Conservation (phyloP, 2,888 invertebrate genomes). For the Mayetiola destructor region DNA sequence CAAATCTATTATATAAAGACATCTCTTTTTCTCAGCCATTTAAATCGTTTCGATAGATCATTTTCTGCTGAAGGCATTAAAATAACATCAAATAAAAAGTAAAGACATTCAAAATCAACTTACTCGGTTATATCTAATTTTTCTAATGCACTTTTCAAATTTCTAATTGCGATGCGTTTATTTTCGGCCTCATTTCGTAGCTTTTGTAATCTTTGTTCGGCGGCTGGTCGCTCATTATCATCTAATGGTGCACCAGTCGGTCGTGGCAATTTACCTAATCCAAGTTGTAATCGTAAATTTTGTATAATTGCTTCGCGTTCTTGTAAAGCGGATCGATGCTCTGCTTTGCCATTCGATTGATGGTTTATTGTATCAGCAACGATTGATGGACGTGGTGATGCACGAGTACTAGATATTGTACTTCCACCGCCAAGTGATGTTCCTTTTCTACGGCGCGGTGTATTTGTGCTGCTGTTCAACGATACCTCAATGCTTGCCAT, state of each 20-base stretch:
- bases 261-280: conserved; percentile 31
- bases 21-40: conserved; percentile 1
- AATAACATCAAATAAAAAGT: not conserved
- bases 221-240: conserved; percentile 39
- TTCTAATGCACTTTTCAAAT: conserved; percentile 63
- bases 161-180: conserved; percentile 63
- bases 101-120: conserved; percentile 36
- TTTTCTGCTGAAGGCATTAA: not conserved
- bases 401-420: conserved; percentile 18
- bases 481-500: conserved; percentile 79
- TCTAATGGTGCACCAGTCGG: conserved; percentile 37
- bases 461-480: conserved; percentile 42
- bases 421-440: conserved; percentile 24
- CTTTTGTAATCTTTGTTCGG: conserved; percentile 45
- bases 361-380: conserved; percentile 22
- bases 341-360: conserved; percentile 38
- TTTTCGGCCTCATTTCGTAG: conserved; percentile 58
- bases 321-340: conserved; percentile 51
- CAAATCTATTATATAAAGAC: too few relatives aligned
- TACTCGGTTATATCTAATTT: conserved; percentile 78
- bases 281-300: conserved; percentile 37
- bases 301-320: conserved; percentile 76
- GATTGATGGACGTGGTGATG: conserved; percentile 26
- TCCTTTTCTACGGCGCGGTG: conserved; percentile 42
- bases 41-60: not conserved